phyloP scores from a whole-genome alignment of 2,113 vertebrate genomes.

The Campylorhamphus procurvoides region DNA sequence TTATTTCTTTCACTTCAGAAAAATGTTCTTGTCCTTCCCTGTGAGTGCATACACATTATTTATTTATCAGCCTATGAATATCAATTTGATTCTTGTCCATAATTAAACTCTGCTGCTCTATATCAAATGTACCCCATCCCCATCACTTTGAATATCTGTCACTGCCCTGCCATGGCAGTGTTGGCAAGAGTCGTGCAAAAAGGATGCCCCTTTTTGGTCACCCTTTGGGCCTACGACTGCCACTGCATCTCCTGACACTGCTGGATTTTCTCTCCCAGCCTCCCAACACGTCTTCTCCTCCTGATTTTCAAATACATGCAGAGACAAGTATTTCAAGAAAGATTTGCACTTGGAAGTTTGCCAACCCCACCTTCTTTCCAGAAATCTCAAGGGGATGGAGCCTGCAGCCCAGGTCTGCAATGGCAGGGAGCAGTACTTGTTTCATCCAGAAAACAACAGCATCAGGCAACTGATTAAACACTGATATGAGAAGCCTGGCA shows the following conservation, averaged over 20 bases:
- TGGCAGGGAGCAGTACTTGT: neutral
- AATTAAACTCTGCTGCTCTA: constrained; percentile 31
- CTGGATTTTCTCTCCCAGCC: neutral
- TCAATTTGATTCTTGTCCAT: constrained; percentile 51
- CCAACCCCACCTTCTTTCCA: neutral
- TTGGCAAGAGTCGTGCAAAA: neutral
- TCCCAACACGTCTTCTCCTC: neutral
- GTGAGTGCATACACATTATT: constrained; percentile 51
- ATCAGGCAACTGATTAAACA: neutral
- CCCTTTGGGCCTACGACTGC: neutral
- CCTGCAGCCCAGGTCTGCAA: neutral
- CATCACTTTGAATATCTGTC: neutral
- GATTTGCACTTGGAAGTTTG: neutral
- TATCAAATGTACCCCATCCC: neutral
- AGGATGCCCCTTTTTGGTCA: neutral
- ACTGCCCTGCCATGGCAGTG: neutral
- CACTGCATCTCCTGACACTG: neutral
- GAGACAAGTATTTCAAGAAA: neutral
- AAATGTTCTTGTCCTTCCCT: constrained; percentile 40
- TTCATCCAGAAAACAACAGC: neutral
- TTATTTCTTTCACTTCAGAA: constrained; percentile 57
- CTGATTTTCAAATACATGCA: neutral
- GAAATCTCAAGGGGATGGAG: neutral
- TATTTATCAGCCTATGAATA: constrained; percentile 62
- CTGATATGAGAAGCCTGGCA: neutral